phyloP scores from a whole-genome alignment of 2,888 invertebrate species.

The Dexiosoma caninum region DNA sequence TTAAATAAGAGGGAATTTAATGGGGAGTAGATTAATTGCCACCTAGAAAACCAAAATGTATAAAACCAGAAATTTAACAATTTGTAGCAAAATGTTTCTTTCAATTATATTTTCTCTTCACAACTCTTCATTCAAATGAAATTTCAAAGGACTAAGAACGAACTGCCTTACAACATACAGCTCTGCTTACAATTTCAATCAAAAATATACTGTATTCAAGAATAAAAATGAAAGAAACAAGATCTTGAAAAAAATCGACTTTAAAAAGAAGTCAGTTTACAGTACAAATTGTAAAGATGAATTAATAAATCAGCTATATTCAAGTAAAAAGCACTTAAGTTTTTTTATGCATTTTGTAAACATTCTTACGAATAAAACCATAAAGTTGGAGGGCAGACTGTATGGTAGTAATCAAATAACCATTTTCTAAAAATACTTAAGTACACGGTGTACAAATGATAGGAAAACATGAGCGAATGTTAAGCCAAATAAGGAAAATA shows the following conservation, averaged over 20 bases:
- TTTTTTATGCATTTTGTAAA: constrained; percentile 22
- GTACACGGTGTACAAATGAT: constrained; percentile 46
- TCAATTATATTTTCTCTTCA: constrained; percentile 3
- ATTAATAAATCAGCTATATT: constrained; percentile 49
- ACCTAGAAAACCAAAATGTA: constrained; percentile 12
- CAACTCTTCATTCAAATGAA: neutral
- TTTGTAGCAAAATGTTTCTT: constrained; percentile 17
- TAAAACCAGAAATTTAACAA: constrained; percentile 28
- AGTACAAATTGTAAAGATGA: constrained; percentile 56
- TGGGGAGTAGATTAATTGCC: constrained; percentile 22
- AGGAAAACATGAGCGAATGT: constrained; percentile 39
- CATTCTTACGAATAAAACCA: constrained; percentile 24
- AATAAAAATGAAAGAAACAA: constrained; percentile 31
- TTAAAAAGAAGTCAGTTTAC: constrained; percentile 31
- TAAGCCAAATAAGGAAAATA: constrained; percentile 11
- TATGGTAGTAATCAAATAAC: constrained; percentile 44
- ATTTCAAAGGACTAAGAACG: constrained; percentile 21
- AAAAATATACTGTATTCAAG: constrained; percentile 35
- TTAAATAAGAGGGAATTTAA: too few species aligned
- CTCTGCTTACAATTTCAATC: constrained; percentile 38
- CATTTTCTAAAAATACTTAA: constrained; percentile 53
- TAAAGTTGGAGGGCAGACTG: constrained; percentile 5
- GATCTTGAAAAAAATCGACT: neutral
- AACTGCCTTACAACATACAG: constrained; percentile 12
- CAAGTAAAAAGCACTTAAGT: constrained; percentile 53